Percentiles rank a stretch among this genome's conserved stretches.
Conservation (phyloP, 2,113 vertebrate genomes). For the Bambusicola thoracicus region DNA sequence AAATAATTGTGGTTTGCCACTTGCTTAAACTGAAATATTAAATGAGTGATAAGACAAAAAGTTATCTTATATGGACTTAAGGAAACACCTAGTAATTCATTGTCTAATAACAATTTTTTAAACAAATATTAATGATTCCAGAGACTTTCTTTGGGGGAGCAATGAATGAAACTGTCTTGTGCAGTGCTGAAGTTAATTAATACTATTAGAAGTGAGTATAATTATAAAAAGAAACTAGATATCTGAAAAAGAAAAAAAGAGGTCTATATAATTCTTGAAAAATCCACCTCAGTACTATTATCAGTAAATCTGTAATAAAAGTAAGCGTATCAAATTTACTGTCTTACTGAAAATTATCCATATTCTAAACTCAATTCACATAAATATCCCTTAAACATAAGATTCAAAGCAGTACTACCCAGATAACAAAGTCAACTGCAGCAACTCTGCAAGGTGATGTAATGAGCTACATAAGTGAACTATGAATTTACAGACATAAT, state of each 20-base stretch:
- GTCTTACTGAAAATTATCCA: background rate
- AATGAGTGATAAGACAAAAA: background rate
- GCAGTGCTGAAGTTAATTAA: background rate
- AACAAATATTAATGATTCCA: background rate
- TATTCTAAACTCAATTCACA: background rate
- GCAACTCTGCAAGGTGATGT: background rate
- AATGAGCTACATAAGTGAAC: background rate
- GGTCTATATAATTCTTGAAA: background rate
- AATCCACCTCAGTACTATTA: background rate
- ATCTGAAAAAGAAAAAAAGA: rapidly evolving
- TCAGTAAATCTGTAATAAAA: background rate
- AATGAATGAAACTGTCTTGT: background rate
- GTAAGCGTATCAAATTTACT: background rate
- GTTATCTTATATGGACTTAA: background rate
- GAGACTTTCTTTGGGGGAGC: background rate
- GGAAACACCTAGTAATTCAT: background rate
- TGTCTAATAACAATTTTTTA: background rate
- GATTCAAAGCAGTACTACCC: background rate
- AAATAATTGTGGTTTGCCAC: background rate
- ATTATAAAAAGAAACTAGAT: background rate
- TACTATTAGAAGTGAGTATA: background rate
- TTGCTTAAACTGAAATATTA: background rate
- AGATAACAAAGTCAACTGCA: background rate
- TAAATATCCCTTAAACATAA: background rate
- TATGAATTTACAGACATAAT: background rate